These are phyloP conservation scores for Calcarius ornatus DNA, from an alignment of 2,113 vertebrate species.

Conservation along the genomic window DNA sequence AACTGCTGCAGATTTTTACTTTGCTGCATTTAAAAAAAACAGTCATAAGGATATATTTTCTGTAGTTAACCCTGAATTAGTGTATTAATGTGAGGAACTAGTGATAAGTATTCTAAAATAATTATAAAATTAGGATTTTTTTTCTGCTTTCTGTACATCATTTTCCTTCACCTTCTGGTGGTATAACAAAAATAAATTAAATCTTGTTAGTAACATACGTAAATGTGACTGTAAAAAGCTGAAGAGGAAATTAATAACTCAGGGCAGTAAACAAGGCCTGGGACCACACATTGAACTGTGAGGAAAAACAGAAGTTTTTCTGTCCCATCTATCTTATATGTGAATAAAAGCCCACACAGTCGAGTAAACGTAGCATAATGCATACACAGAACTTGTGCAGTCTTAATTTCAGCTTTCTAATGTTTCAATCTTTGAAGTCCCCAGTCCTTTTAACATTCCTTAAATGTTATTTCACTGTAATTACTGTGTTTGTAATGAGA, in stretches of 20 bases:
- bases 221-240: background rate
- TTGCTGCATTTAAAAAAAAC: background rate
- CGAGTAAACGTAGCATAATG: background rate
- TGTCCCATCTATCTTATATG: background rate
- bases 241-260: conserved; percentile 33
- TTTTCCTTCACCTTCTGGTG: background rate
- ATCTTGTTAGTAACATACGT: background rate
- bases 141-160: background rate
- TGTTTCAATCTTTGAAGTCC: conserved; percentile 12
- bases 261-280: background rate
- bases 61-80: background rate
- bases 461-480: conserved; percentile 22
- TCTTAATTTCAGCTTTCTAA: conserved; percentile 21
- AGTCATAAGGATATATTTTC: background rate
- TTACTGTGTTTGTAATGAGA: background rate
- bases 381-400: background rate
- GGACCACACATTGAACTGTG: conserved; percentile 5
- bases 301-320: background rate
- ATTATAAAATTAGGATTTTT: background rate
- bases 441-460: conserved; percentile 11
- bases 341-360: background rate
- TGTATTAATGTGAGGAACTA: background rate
- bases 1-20: background rate
- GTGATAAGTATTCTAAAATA: background rate
- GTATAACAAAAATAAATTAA: background rate